Evolutionary conservation across 2,113 vertebrate species (phyloP).

Genomic region (Spea bombifrons): DNA sequence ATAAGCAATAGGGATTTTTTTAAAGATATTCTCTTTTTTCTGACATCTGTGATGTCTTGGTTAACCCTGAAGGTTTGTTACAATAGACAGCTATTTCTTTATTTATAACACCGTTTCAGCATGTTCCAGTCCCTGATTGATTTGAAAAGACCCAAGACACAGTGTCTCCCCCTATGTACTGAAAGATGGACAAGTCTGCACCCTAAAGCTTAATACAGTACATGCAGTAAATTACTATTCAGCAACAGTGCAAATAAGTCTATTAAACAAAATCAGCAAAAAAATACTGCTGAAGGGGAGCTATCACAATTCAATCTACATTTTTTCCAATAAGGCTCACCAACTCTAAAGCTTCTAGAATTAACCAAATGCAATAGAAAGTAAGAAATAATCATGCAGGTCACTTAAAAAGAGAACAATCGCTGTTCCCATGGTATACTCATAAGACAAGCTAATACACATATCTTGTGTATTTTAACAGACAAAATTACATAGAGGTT

Average conservation of each 20-base stretch:
- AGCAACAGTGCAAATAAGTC: neutral
- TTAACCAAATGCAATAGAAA: too few relatives aligned
- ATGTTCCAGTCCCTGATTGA: conserved; percentile 7
- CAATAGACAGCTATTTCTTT: neutral
- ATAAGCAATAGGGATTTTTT: neutral
- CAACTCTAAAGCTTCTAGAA: too few relatives aligned
- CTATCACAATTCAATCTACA: too few relatives aligned
- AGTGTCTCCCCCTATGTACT: conserved; percentile 6
- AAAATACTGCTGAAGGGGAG: neutral
- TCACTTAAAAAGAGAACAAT: too few relatives aligned
- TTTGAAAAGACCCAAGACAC: conserved; percentile 4
- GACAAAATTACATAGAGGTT: too few relatives aligned
- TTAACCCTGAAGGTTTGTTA: neutral
- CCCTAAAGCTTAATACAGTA: conserved; percentile 8
- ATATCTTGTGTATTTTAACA: too few relatives aligned
- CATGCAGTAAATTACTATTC: neutral
- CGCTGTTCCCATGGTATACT: too few relatives aligned
- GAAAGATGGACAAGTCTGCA: conserved; percentile 7
- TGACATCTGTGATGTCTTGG: too few relatives aligned
- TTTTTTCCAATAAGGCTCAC: too few relatives aligned
- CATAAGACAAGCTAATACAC: too few relatives aligned
- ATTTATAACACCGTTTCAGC: neutral
- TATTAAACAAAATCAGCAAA: neutral
- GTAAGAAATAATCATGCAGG: too few relatives aligned
- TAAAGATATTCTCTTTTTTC: too few relatives aligned